Base-by-base conservation (phyloP, 2,797 vertebrate species). In the Anniella stebbinsi region DNA sequence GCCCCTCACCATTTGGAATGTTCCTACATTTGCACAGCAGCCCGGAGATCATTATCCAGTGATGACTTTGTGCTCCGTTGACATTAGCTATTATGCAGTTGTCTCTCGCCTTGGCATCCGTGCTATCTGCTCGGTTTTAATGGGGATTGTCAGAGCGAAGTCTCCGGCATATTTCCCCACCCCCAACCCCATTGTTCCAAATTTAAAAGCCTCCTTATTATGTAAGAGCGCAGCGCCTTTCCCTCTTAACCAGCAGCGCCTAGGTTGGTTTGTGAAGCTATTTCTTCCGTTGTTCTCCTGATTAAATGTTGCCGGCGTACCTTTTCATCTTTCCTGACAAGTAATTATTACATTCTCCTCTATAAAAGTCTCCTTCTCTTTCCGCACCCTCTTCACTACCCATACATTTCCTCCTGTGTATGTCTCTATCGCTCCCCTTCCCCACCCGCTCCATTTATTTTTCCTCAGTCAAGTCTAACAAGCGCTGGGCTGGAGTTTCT, bases 11-110 rank as follows among this genome's bases (percentile, higher is more conserved):
- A 4, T 67, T 78, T 75, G 54, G 41, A 84, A 38, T 66, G 38
- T 67, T 1, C n/a, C 13, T 51, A 45, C 30, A 7, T 33, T 77
- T 1, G 1, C 18, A 8, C 78, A 67, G 72, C 70, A 90, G 70
- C 69, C 54, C 69, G 4, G 83, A 76, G 78, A 82, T 73, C n/a
- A 67, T 87, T 87, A 90, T 67, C 69, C 57, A 18, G 69, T 28
- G 38, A 75, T 87, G 84, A 81, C 51, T 86, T 77, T 63, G 76
- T 70, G n/a, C 28, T 63, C 73, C 5, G 51, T 36, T 90, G 89
- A 66, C 69, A 66, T 33, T 72, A 73, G 67, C 84, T 90, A 12
- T 90, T 82, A 41, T 41, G 10, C 45, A 38, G 70, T 51, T 82
- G 84, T 75, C 89, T 41, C 51, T 82, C 69, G 36, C 30, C 33